phyloP scores from a whole-genome alignment of 2,113 vertebrate species.

The Hippopotamus amphibius region DNA sequence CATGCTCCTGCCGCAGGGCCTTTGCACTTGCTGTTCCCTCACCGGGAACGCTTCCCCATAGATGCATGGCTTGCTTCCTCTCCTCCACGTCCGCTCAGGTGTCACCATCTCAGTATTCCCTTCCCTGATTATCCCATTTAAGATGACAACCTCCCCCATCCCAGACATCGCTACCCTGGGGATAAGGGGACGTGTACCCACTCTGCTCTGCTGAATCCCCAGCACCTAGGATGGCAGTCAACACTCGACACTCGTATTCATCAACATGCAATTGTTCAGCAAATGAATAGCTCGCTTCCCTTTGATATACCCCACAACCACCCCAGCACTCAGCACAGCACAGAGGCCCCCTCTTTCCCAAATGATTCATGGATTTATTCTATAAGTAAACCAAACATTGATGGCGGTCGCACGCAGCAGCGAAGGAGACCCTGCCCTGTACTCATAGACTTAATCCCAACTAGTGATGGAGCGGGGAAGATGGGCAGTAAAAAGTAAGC shows the following conservation, averaged over 20 bases:
- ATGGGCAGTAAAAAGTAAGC: not conserved
- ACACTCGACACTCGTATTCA: too few relatives aligned
- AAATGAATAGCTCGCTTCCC: not conserved
- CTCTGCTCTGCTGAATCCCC: not conserved
- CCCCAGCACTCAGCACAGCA: too few relatives aligned
- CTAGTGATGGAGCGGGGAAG: not conserved
- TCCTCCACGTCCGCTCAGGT: not conserved
- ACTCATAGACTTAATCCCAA: not conserved
- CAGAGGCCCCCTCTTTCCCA: not conserved
- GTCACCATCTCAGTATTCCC: not conserved
- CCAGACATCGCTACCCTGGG: not conserved
- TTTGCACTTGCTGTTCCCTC: not conserved
- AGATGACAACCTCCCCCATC: not conserved
- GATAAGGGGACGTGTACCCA: not conserved
- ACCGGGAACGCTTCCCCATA: accelerated
- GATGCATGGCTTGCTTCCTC: not conserved
- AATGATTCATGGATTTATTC: not conserved
- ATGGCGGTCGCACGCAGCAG: not conserved
- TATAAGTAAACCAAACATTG: accelerated
- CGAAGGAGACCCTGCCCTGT: not conserved
- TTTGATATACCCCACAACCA: not conserved
- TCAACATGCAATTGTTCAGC: not conserved
- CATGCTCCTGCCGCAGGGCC: not conserved
- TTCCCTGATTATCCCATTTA: not conserved
- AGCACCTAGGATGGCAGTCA: accelerated